Evolutionary conservation across 2,797 vertebrate species (phyloP), one percentile per base, ranked within the genome.

Genomic region (Melanotaenia nigrans): DNA sequence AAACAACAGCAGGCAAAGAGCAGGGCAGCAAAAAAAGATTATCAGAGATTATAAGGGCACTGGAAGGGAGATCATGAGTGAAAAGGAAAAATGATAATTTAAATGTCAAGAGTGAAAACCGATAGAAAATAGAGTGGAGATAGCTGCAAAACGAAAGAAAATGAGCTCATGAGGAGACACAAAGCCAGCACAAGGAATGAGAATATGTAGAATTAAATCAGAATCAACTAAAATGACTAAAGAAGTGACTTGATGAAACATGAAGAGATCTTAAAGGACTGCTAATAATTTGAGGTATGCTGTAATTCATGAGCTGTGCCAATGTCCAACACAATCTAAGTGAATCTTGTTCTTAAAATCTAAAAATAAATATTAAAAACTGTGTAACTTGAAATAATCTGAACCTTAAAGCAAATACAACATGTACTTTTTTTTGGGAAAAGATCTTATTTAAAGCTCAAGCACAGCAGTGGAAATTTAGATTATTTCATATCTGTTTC

Each of bases 1-100:
- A 81, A 78, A 82, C 58, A 70, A 68, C 0, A 66, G 72, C 68
- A 77, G 67, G 74, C 68, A 77, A 60, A 82, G 61, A 77, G 67
- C 1, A 62, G 30, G 57, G 65, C 42, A 59, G 75, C n/a, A 25
- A n/a, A 42, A 60, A 22, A 61, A 56, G 60, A 66, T 71, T 55
- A 51, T 56, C 60, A 73, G 42, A 78, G 65, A 76, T 70, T 61
- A 64, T 22, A 53, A 66, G 36, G 60, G 57, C 28, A 77, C 42
- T 69, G 49, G 56, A 65, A 61, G 71, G 28, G 24, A 64, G 54
- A 66, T 32, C 9, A 36, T 77, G 81, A 75, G 73, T 32, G 61
- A 89, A 64, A 70, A 60, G 67, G 51, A 61, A 16, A 79, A 53
- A 73, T 24, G 67, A 70, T 45, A 70, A 68, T 25, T 54, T n/a